Evolutionary conservation across 1,140 invertebrate genomes (phyloP).

Genomic region (Drusus annulatus): DNA sequence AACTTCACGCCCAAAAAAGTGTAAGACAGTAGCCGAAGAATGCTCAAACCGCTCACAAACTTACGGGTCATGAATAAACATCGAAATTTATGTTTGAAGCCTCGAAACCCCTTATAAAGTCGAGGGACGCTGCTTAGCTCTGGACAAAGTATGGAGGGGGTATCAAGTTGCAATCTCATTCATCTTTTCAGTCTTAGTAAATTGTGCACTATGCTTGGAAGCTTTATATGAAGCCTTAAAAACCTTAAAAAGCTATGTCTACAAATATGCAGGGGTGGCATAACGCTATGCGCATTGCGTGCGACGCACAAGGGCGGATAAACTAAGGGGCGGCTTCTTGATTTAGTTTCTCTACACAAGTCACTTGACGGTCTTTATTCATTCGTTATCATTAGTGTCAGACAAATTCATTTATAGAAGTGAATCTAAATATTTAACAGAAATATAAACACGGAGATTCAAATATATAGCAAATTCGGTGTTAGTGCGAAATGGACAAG

Average conservation of each 20-base stretch:
- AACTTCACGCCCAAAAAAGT: slow-evolving; percentile 4
- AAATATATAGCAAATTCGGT: no score
- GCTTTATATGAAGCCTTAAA: slow-evolving; percentile 20
- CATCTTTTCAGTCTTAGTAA: slow-evolving; percentile 42
- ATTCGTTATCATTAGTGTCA: no score
- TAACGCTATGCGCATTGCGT: no score
- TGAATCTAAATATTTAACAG: no score
- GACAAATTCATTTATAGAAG: no score
- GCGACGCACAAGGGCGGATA: no score
- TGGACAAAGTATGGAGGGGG: slow-evolving; percentile 15
- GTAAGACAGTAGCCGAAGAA: slow-evolving; percentile 46
- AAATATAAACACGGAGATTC: no score
- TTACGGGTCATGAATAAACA: slow-evolving; percentile 46
- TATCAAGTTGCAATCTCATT: slow-evolving; percentile 55
- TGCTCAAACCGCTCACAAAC: slow-evolving; percentile 19
- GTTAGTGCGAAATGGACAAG: no score
- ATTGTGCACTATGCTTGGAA: slow-evolving; percentile 36
- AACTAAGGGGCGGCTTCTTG: no score
- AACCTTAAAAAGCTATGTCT: not conserved
- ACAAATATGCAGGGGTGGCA: no score
- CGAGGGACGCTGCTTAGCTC: slow-evolving; percentile 17
- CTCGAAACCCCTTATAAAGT: slow-evolving; percentile 19
- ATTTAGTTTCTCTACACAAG: no score
- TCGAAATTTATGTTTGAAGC: slow-evolving; percentile 48
- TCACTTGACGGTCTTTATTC: no score